Evolutionary conservation across 2,113 vertebrate species (phyloP).

Genomic region (Etheostoma cragini): DNA sequence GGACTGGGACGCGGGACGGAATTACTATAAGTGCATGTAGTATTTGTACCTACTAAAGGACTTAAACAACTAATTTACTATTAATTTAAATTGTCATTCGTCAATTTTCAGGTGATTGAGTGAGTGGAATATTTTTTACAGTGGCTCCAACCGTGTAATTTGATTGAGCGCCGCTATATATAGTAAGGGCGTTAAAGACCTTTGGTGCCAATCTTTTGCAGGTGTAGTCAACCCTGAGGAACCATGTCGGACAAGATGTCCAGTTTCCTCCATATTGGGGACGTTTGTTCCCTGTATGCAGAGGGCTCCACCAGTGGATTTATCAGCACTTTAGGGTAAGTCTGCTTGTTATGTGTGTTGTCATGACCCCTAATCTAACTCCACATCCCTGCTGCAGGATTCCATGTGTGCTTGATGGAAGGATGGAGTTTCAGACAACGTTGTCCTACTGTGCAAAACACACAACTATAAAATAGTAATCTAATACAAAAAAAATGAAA

Average conservation of each 20-base stretch:
- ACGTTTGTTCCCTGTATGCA: conserved; percentile 98
- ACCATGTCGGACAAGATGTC: conserved; percentile 99
- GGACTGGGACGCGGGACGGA: too few species aligned
- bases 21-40: too few species aligned
- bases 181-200: not conserved
- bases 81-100: not conserved
- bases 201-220: conserved; percentile 59
- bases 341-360: not conserved
- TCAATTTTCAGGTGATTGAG: not conserved
- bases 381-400: not conserved
- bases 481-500: not conserved
- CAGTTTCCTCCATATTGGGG: conserved; percentile 98
- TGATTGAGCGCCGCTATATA: not conserved
- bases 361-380: not conserved
- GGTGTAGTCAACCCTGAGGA: conserved; percentile 77
- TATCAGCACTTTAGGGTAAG: conserved; percentile 99
- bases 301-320: conserved; percentile 98
- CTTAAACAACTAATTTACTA: not conserved
- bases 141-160: not conserved
- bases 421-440: not conserved
- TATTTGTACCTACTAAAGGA: not conserved
- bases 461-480: not conserved
- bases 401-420: not conserved
- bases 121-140: not conserved
- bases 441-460: not conserved